Evolutionary conservation across 2,797 vertebrate species (phyloP).

Genomic region (Gobio occitaniae): DNA sequence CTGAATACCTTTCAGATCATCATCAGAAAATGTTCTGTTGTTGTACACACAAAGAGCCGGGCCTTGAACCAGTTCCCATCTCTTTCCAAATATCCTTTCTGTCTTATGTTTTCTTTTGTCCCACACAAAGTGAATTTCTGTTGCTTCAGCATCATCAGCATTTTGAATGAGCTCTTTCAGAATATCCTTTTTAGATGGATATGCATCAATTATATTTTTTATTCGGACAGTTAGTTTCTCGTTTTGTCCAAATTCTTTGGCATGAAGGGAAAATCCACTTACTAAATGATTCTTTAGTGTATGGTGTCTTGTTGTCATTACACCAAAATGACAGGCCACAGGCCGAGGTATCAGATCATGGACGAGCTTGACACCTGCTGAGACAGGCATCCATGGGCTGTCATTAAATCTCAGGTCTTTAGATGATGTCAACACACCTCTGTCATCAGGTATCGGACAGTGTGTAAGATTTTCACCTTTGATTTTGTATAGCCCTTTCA

Average conservation of each 20-base stretch:
- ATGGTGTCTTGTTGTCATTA: constrained; percentile 78
- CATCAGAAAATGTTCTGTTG: constrained; percentile 79
- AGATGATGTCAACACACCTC: constrained; percentile 71
- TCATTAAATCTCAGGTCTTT: constrained; percentile 80
- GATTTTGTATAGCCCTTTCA: constrained; percentile 65
- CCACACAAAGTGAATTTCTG: constrained; percentile 85
- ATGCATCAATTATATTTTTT: constrained; percentile 83
- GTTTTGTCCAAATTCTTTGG: constrained; percentile 78
- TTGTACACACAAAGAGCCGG: constrained; percentile 88
- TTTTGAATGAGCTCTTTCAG: constrained; percentile 88
- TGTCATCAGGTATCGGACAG: constrained; percentile 79
- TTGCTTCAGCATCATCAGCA: constrained; percentile 85
- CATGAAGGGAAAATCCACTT: constrained; percentile 65
- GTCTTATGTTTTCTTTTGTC: constrained; percentile 77
- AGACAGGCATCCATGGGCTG: constrained; percentile 80
- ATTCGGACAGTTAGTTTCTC: constrained; percentile 83
- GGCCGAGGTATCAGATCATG: constrained; percentile 75
- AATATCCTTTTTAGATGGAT: constrained; percentile 78
- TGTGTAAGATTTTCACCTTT: constrained; percentile 43
- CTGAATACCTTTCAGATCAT: constrained; percentile 84
- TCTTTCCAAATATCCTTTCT: constrained; percentile 74
- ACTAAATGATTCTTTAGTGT: constrained; percentile 66
- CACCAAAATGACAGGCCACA: constrained; percentile 72
- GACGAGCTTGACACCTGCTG: constrained; percentile 71
- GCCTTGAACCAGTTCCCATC: constrained; percentile 83